Conservation (phyloP, 2,888 invertebrate species). For the Tyria jacobaeae region DNA sequence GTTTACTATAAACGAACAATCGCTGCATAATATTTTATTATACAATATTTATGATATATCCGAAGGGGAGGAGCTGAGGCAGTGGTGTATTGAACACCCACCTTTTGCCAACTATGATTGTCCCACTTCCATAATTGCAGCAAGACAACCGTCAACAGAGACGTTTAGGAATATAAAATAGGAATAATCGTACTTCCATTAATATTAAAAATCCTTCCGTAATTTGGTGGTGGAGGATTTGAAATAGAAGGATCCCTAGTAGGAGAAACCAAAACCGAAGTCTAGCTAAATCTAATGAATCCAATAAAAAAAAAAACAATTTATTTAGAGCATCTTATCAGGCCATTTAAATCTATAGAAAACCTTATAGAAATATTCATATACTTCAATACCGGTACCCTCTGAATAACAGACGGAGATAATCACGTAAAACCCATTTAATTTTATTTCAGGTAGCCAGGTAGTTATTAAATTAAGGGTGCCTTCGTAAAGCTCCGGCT, state of each 20-base stretch:
- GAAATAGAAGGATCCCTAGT: too few relatives aligned
- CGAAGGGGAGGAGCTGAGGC: too few relatives aligned
- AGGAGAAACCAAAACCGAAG: too few relatives aligned
- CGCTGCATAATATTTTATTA: background rate
- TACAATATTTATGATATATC: background rate
- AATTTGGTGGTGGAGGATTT: too few relatives aligned
- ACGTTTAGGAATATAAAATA: too few relatives aligned
- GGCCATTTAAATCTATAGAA: background rate
- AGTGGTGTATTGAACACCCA: too few relatives aligned
- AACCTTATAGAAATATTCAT: background rate
- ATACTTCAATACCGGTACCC: background rate
- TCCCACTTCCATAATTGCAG: too few relatives aligned
- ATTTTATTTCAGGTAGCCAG: conserved; percentile 10
- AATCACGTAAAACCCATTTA: conserved; percentile 9
- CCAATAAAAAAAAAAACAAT: background rate
- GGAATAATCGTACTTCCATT: too few relatives aligned
- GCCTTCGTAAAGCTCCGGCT: conserved; percentile 11
- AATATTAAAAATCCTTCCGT: too few relatives aligned
- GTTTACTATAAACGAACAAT: background rate
- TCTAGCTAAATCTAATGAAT: too few relatives aligned
- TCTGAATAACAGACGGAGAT: background rate
- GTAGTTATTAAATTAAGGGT: conserved; percentile 12
- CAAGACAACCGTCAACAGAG: too few relatives aligned
- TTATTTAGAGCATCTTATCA: background rate
- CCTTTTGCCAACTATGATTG: too few relatives aligned